Percentiles rank a stretch among this genome's conserved stretches.
These are phyloP conservation scores for Cromileptes altivelis DNA, from an alignment of 2,113 vertebrate genomes.

Conservation along the genomic window DNA sequence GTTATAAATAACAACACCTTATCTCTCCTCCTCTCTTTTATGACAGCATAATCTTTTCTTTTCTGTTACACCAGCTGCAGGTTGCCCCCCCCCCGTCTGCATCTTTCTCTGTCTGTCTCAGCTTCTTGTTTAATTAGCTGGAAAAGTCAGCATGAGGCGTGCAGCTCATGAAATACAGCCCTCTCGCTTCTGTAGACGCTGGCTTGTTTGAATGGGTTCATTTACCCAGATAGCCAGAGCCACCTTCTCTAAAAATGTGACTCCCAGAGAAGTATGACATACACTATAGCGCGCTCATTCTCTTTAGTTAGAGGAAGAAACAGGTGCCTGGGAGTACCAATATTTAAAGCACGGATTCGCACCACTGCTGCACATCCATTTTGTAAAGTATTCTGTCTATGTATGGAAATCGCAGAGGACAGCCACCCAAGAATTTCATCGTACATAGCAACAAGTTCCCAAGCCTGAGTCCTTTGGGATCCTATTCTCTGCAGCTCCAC, in stretches of 20 bases:
- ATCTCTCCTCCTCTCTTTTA: constrained; percentile 32
- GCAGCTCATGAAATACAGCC: constrained; percentile 42
- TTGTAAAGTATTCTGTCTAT: not conserved
- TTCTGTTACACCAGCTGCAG: constrained; percentile 46
- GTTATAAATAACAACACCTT: constrained; percentile 44
- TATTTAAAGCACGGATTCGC: not conserved
- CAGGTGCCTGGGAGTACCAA: not conserved
- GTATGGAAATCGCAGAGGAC: not conserved
- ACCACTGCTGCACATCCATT: constrained; percentile 1
- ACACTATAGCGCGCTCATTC: not conserved
- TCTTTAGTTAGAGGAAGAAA: not conserved
- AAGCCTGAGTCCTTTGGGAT: not conserved
- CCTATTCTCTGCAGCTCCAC: not conserved
- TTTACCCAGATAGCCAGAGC: constrained; percentile 32
- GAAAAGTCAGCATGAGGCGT: constrained; percentile 49
- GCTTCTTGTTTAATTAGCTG: constrained; percentile 69
- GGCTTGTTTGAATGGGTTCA: constrained; percentile 43
- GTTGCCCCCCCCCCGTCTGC: constrained; percentile 25
- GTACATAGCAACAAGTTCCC: not conserved
- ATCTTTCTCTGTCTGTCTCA: constrained; percentile 44
- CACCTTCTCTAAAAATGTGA: constrained; percentile 4
- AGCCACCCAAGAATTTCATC: not conserved
- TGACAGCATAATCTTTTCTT: constrained; percentile 29
- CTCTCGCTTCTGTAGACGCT: constrained; percentile 8
- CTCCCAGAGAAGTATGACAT: not conserved